These are phyloP conservation scores for Sebastes diaconus DNA, from an alignment of 2,797 vertebrate genomes.

Conservation along the genomic window DNA sequence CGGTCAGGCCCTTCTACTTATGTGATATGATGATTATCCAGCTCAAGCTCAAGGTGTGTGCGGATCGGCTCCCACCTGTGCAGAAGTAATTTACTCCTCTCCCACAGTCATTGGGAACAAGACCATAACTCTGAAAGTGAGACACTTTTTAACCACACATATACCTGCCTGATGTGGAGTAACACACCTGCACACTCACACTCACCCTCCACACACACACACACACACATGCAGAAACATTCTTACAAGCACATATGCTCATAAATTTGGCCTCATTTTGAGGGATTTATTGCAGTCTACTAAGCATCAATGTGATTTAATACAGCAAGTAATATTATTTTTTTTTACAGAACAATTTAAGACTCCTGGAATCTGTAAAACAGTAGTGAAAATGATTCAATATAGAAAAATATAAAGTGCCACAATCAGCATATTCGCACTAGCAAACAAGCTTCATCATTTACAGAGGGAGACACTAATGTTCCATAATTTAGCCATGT, in stretches of 20 bases:
- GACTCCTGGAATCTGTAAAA: slow-evolving; percentile 66
- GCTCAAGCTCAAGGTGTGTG: slow-evolving; percentile 44
- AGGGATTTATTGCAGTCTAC: slow-evolving; percentile 79
- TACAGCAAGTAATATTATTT: slow-evolving; percentile 51
- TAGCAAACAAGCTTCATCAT: slow-evolving; percentile 42
- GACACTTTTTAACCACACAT: slow-evolving; percentile 1
- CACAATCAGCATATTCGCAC: slow-evolving; percentile 39
- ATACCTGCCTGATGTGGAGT: neutral
- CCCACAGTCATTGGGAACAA: slow-evolving; percentile 12
- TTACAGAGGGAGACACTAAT: slow-evolving; percentile 1
- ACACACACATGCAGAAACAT: slow-evolving; percentile 1
- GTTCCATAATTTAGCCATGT: slow-evolving; percentile 10
- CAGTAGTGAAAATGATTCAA: slow-evolving; percentile 49
- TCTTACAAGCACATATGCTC: slow-evolving; percentile 16
- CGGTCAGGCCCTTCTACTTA: slow-evolving; percentile 37
- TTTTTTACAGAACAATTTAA: slow-evolving; percentile 56
- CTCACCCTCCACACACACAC: neutral
- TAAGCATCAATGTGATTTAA: slow-evolving; percentile 81
- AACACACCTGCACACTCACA: neutral
- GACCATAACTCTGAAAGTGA: slow-evolving; percentile 26
- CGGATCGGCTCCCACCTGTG: slow-evolving; percentile 42
- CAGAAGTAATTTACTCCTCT: slow-evolving; percentile 49
- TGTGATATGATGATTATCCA: slow-evolving; percentile 48
- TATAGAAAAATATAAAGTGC: slow-evolving; percentile 63
- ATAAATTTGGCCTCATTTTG: slow-evolving; percentile 72